These are phyloP conservation scores for Bactericera cockerelli DNA, from an alignment of 1,140 invertebrate species.

Conservation along the genomic window DNA sequence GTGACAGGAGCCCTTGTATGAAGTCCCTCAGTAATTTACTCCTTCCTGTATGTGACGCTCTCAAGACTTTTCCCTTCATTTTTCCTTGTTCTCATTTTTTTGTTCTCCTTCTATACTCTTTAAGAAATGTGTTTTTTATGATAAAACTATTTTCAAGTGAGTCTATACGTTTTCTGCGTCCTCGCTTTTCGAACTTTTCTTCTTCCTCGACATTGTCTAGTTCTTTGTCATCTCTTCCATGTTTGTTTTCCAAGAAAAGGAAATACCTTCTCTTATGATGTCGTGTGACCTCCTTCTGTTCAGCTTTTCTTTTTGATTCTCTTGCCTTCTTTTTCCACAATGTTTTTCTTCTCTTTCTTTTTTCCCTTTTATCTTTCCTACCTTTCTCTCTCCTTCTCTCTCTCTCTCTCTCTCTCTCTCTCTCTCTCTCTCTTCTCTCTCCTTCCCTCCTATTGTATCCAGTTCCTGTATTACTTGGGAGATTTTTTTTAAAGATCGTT, in stretches of 20 bases:
- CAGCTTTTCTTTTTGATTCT: neutral
- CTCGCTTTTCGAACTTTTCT: neutral
- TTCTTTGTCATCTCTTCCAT: neutral
- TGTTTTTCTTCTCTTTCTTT: no score
- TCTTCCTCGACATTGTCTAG: neutral
- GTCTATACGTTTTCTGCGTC: neutral
- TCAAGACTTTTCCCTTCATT: conserved; percentile 4
- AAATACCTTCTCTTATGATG: conserved; percentile 2
- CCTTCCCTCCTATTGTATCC: no score
- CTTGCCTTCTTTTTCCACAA: no score
- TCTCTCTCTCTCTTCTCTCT: no score
- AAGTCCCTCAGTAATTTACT: conserved; percentile 8
- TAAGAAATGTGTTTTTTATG: conserved; percentile 9
- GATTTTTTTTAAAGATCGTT: no score
- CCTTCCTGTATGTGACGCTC: conserved; percentile 8
- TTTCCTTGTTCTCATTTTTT: neutral
- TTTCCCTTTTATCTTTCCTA: no score
- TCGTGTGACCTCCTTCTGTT: conserved; percentile 3
- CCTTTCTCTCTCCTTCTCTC: no score
- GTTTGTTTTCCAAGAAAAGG: neutral
- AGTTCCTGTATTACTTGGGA: no score
- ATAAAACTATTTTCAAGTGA: neutral
- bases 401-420: no score
- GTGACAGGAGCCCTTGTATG: neutral
- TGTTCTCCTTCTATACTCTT: neutral